Evolutionary conservation across 2,888 invertebrate species (phyloP), one percentile per base, ranked within the genome.

Genomic region (Macrophya annulata): DNA sequence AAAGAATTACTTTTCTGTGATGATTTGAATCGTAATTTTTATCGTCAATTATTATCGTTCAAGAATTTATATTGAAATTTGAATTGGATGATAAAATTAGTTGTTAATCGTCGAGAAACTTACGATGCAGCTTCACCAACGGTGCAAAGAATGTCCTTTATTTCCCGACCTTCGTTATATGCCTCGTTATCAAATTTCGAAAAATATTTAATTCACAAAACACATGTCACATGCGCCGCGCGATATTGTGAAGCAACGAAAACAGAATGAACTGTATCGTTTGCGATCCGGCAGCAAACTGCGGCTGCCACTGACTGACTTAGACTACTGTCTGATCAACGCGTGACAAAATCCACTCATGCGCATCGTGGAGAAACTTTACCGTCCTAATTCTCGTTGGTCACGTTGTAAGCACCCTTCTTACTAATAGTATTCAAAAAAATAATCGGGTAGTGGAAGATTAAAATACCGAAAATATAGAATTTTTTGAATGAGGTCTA

Each of bases 241-340:
- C 43, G n/a, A 5, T 4, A 81, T 40, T 21, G 31, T 2, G 31
- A 31, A 81, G 21, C n/a, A 21, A 62, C 81, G 9, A 40, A 55
- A 31, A 25, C 17, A 37, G 51, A 55, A 51, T 51, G 62, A 81
- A 59, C 43, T 43, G 81, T 62, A 40, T n/a, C n/a, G 81, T 43
- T 43, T n/a, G 81, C 81, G 81, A 40, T 81, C 81, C 81, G 81
- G 81, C 62, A 81, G 81, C 81, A 81, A 62, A 81, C 81, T 81
- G 81, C 43, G 81, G 81, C 81, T 62, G 81, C 59, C 81, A 81
- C 81, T 43, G 81, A 81, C 81, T 81, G 81, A 81, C 81, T 81
- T 81, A 40, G 59, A 81, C 81, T 81, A 81, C 81, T 81, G 59
- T 59, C 81, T 81, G 81, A 81, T 43, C 81, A 62, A 40, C 81